A percentile compares a stretch with the other conserved stretches of the same genome.
Evolutionary conservation across 2,888 invertebrate species (phyloP).

Genomic region (Sthenelais limicola): DNA sequence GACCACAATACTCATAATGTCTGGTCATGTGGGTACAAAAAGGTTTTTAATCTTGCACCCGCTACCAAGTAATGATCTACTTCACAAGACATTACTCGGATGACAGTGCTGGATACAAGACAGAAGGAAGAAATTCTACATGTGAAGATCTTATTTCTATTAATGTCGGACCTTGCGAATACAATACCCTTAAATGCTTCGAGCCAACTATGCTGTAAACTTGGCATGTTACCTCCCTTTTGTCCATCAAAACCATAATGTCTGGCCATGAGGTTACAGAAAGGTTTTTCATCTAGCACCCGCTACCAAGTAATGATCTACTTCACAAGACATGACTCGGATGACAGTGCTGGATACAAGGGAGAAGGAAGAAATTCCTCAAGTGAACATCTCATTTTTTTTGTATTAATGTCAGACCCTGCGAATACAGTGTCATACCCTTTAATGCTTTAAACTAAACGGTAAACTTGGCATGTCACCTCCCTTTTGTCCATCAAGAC

Average conservation of each 20-base stretch:
- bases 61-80: conserved; percentile 8
- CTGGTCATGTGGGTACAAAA: neutral
- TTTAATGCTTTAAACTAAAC: too few species aligned
- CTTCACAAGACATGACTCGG: neutral
- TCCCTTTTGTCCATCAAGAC: neutral
- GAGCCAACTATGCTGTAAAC: too few species aligned
- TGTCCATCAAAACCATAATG: neutral
- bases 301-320: conserved; percentile 11
- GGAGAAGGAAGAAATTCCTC: too few species aligned
- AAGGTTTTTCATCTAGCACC: conserved; percentile 13
- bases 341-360: conserved; percentile 2
- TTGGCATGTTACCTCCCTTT: neutral
- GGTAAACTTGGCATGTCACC: too few species aligned
- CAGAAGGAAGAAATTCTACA: too few species aligned
- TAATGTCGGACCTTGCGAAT: too few species aligned
- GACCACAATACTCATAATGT: neutral
- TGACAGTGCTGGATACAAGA: neutral
- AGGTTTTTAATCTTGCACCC: conserved; percentile 13
- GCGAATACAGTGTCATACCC: too few species aligned
- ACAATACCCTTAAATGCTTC: too few species aligned
- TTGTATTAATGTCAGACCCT: too few species aligned
- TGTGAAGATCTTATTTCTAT: too few species aligned
- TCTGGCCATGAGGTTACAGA: neutral
- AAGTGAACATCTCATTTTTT: too few species aligned
- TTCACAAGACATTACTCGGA: neutral